Base-by-base conservation (phyloP, 2,888 invertebrate genomes). In the Monochamus alternatus region DNA sequence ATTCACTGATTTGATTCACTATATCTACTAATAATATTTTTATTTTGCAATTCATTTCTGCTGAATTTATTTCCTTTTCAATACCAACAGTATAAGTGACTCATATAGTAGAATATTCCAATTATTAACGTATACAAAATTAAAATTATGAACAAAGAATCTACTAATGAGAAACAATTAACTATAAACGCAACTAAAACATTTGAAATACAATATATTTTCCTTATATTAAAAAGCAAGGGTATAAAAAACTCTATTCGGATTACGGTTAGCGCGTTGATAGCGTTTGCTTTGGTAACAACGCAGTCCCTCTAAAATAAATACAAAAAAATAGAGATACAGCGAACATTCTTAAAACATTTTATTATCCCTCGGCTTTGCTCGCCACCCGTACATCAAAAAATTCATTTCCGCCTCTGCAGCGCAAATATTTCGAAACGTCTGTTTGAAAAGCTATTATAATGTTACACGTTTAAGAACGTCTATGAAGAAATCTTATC, bases 331-430 rank as follows among this genome's bases (percentile, higher is more conserved):
- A 47, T 69, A 47, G 12, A 60, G 60, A 60, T 69, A 69, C 9
- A 62, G 14, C 58, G 68, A 69, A 69, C 60, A 60, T 31, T 69
- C 31, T 44, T 69, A 31, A 44, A 30, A 69, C 69, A 60, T 69
- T 69, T 62, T 69, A 69, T 69, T 69, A 69, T 69, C 60, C 60
- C 30, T 12, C 31, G 60, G 69, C 69, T 69, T 51, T 69, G 47
- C 60, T 7, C 59, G 47, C 69, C 70, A 58, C 68, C 32, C 67
- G 71, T 72, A 71, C 51, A 75, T 72, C 75, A 75, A 72, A 67
- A 75, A 72, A 70, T 75, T 72, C 75, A 75, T 75, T 75, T 75
- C 75, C 75, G 66, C 62, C 66, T 14, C 30, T 51, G 55, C 75
- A 59, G 47, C 30, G 55, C 60, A 60, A 69, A 69, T 69, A 69